These are phyloP conservation scores for Cylas formicarius DNA, from an alignment of 1,140 invertebrate genomes.

Conservation along the genomic window DNA sequence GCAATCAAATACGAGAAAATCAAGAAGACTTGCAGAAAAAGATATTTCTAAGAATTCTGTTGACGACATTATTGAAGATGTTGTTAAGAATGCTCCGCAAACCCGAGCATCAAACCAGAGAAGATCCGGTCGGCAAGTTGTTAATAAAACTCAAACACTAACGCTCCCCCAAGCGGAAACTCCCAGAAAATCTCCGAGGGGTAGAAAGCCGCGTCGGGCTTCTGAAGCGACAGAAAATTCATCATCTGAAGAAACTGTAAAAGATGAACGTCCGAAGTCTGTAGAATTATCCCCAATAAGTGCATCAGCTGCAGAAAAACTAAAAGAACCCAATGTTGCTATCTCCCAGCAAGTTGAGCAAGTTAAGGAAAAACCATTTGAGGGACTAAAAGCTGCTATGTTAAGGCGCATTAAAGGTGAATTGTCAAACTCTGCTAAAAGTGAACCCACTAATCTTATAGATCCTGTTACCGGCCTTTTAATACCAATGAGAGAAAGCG, in stretches of 20 bases:
- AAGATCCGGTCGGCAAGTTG: constrained; percentile 28
- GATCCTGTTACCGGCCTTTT: constrained; percentile 71
- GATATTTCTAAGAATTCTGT: constrained; percentile 63
- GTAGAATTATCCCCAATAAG: constrained; percentile 32
- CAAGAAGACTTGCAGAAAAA: constrained; percentile 69
- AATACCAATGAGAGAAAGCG: constrained; percentile 62
- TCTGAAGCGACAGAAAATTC: constrained; percentile 58
- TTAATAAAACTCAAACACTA: constrained; percentile 34
- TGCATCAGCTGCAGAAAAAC: constrained; percentile 14
- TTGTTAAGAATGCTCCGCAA: constrained; percentile 56
- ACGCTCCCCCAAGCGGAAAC: constrained; percentile 29
- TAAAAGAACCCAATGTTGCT: neutral
- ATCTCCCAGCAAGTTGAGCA: constrained; percentile 8
- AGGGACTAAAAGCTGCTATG: constrained; percentile 36
- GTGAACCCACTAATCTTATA: constrained; percentile 57
- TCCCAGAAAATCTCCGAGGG: constrained; percentile 53
- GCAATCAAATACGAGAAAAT: constrained; percentile 65
- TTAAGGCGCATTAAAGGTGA: constrained; percentile 39
- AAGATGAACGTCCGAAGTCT: constrained; percentile 40
- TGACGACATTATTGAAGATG: constrained; percentile 82
- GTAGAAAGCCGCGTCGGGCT: constrained; percentile 49
- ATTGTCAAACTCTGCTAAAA: constrained; percentile 22
- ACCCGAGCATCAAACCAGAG: constrained; percentile 36
- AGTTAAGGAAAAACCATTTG: constrained; percentile 27
- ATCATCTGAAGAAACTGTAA: constrained; percentile 33